A percentile compares a stretch with the other conserved stretches of the same genome.
These are phyloP conservation scores for Connochaetes taurinus DNA, from an alignment of 2,113 vertebrate genomes.

Conservation along the genomic window DNA sequence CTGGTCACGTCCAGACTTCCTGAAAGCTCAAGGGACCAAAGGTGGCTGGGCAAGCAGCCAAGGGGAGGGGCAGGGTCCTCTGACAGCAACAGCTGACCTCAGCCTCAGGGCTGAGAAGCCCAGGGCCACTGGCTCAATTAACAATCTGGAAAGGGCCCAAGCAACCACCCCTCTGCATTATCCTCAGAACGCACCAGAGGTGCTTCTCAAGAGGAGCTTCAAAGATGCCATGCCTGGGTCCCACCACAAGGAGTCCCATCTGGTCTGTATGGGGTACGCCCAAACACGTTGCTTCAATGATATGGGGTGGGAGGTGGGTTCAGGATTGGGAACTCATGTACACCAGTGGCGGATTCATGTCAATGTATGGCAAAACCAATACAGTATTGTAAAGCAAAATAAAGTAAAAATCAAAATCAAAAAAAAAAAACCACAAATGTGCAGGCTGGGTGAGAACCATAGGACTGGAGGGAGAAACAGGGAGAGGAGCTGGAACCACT, in stretches of 20 bases:
- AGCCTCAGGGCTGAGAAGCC: not conserved
- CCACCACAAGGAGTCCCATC: not conserved
- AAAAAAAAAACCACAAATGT: no score
- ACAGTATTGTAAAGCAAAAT: no score
- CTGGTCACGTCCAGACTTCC: not conserved
- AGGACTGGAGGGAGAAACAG: not conserved
- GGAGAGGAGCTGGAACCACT: not conserved
- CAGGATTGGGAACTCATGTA: no score
- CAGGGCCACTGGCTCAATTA: not conserved
- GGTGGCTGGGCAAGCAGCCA: not conserved
- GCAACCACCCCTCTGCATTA: not conserved
- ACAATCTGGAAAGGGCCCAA: not conserved
- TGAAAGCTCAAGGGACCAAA: not conserved
- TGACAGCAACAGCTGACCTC: not conserved
- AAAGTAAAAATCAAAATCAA: no score
- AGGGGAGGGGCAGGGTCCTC: not conserved
- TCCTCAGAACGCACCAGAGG: fast-evolving
- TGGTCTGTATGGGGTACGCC: not conserved
- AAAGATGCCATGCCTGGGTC: not conserved
- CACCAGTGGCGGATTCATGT: no score
- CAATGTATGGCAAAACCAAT: no score
- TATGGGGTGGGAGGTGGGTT: no score
- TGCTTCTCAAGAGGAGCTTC: not conserved
- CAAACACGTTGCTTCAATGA: not conserved
- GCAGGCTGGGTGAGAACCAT: not conserved